These are phyloP conservation scores for Caenorhabditis parvicauda DNA, from an alignment of 2,888 invertebrate species.

Conservation along the genomic window DNA sequence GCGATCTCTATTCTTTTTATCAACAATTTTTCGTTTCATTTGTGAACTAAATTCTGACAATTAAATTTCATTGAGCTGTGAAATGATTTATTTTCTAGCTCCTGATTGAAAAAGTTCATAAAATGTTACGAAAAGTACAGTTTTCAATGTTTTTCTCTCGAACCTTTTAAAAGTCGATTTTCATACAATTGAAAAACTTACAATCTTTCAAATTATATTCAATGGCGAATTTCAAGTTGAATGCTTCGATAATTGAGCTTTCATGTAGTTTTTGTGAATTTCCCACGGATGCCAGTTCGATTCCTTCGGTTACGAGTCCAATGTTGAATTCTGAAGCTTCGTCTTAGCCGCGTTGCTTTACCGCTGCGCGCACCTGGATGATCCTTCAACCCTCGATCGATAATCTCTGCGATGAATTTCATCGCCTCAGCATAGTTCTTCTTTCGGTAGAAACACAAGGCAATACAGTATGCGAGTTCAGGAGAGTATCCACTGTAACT, in stretches of 20 bases:
- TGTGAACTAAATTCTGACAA: too few species aligned
- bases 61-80: not conserved
- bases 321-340: conserved; percentile 33
- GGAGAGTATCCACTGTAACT: conserved; percentile 81
- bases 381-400: conserved; percentile 90
- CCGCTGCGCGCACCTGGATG: conserved; percentile 72
- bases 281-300: conserved; percentile 84
- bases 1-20: too few species aligned
- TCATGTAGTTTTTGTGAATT: conserved; percentile 89
- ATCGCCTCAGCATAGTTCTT: conserved; percentile 88
- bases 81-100: not conserved
- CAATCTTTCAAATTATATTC: conserved; percentile 88
- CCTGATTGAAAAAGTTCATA: conserved; percentile 4
- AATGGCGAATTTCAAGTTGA: conserved; percentile 95
- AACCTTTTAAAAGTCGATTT: too few species aligned
- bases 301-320: conserved; percentile 68
- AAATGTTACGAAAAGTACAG: not conserved
- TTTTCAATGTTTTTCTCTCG: conserved; percentile 1
- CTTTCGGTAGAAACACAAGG: conserved; percentile 86
- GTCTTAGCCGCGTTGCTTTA: not conserved
- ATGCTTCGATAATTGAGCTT: conserved; percentile 93
- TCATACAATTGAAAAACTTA: conserved; percentile 56
- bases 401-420: conserved; percentile 89
- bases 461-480: conserved; percentile 90
- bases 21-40: too few species aligned